Percentiles rank a stretch among this genome's conserved stretches.
These are phyloP conservation scores for Nyctalus aviator DNA, from an alignment of 2,797 vertebrate genomes.

Conservation along the genomic window DNA sequence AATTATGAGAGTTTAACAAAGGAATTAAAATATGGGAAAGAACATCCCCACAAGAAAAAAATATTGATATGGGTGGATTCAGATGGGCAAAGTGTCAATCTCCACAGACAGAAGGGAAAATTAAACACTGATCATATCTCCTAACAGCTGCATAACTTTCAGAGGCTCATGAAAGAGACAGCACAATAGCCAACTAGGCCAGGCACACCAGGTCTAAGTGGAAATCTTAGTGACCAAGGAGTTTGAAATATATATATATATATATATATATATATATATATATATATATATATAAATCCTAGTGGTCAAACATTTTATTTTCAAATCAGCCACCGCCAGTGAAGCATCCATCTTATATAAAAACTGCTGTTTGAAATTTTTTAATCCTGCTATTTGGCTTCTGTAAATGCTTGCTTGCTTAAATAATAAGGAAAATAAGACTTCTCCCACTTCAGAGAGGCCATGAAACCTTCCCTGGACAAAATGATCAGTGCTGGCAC, in stretches of 20 bases:
- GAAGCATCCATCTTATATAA: too few species aligned
- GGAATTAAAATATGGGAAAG: conserved; percentile 6
- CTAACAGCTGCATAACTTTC: conserved; percentile 46
- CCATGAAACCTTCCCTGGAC: too few species aligned
- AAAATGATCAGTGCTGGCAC: too few species aligned
- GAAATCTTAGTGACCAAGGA: neutral
- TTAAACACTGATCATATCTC: conserved; percentile 31
- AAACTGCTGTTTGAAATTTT: too few species aligned
- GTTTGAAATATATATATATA: neutral
- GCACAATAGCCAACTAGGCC: neutral
- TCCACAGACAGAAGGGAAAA: neutral
- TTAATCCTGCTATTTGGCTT: too few species aligned
- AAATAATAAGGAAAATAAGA: too few species aligned
- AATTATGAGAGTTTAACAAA: neutral
- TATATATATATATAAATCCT: too few species aligned
- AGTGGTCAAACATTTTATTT: too few species aligned
- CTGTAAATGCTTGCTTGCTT: too few species aligned
- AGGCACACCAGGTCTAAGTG: neutral
- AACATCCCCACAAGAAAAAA: neutral
- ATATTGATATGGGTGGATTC: conserved; percentile 32
- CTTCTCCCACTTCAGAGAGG: too few species aligned
- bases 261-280: too few species aligned
- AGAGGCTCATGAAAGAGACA: neutral
- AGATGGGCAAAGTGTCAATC: conserved; percentile 17
- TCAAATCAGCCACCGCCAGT: too few species aligned